These are phyloP conservation scores for Corvus hawaiiensis DNA, from an alignment of 2,113 vertebrate genomes.

Conservation along the genomic window DNA sequence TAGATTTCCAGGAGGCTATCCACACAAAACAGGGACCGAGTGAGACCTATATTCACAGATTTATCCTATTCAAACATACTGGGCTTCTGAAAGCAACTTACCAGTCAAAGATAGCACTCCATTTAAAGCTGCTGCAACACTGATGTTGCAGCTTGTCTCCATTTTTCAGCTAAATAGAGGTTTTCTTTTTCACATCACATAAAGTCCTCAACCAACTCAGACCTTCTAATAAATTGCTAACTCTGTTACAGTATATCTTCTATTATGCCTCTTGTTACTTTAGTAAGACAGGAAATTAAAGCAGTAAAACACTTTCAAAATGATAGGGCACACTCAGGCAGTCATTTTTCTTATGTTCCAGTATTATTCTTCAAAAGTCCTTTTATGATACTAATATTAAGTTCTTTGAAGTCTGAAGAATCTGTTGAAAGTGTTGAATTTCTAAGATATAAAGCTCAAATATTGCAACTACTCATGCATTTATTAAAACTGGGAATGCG, in stretches of 20 bases:
- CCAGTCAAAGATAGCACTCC: conserved; percentile 41
- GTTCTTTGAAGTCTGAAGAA: conserved; percentile 77
- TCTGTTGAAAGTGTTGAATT: conserved; percentile 74
- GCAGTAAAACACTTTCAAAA: conserved; percentile 80
- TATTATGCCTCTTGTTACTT: conserved; percentile 77
- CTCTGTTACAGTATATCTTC: conserved; percentile 74
- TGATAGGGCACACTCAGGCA: conserved; percentile 69
- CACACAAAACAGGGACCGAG: background rate
- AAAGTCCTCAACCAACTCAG: conserved; percentile 68
- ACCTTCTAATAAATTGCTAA: conserved; percentile 74
- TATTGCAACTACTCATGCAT: conserved; percentile 70
- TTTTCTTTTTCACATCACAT: conserved; percentile 70
- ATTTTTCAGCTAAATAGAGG: conserved; percentile 71
- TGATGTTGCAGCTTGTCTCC: conserved; percentile 49
- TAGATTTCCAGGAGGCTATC: conserved; percentile 25
- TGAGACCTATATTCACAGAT: background rate
- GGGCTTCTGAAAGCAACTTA: conserved; percentile 18
- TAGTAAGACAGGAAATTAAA: conserved; percentile 84
- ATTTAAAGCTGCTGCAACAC: conserved; percentile 55
- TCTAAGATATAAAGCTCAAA: conserved; percentile 71
- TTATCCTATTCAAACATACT: conserved; percentile 46
- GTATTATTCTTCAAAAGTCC: conserved; percentile 78
- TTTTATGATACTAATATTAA: conserved; percentile 79
- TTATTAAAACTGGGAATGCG: conserved; percentile 72
- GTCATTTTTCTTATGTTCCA: conserved; percentile 76